phyloP scores from a whole-genome alignment of 2,797 vertebrate species.

The Sphenopsis melanotis region DNA sequence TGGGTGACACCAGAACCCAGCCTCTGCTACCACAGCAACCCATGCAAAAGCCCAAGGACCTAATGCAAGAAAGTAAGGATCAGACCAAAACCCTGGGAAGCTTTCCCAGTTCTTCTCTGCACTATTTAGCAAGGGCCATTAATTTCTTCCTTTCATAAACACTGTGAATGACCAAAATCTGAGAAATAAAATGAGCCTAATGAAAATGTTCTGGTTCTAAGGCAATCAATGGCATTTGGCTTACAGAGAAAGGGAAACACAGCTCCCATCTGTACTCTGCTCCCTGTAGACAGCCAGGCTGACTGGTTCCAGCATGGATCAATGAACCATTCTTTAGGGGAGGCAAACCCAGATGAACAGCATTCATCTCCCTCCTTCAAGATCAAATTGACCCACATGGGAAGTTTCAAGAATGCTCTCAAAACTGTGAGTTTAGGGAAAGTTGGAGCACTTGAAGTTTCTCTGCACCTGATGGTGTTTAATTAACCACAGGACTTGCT shows the following conservation, averaged over 20 bases:
- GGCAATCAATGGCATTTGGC: constrained; percentile 22
- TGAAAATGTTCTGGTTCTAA: constrained; percentile 50
- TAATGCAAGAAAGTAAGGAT: neutral
- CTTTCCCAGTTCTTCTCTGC: neutral
- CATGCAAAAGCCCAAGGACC: neutral
- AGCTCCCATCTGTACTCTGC: neutral
- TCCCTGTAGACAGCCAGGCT: constrained; percentile 10
- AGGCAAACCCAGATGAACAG: neutral
- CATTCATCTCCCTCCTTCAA: neutral
- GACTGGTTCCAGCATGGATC: constrained; percentile 36
- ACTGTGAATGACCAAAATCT: constrained; percentile 20
- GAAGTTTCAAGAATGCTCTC: neutral
- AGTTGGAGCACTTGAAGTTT: neutral
- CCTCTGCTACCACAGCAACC: neutral
- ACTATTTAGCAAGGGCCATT: constrained; percentile 3
- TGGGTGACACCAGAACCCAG: rapidly evolving
- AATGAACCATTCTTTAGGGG: constrained; percentile 12
- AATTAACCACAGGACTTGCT: neutral
- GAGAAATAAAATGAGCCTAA: constrained; percentile 39
- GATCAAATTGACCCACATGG: neutral
- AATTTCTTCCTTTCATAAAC: constrained; percentile 52
- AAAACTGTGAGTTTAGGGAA: neutral
- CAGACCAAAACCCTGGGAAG: neutral
- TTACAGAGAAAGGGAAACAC: neutral
- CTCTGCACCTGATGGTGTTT: neutral